Evolutionary conservation across 2,888 invertebrate species (phyloP), one percentile per base, ranked within the genome.

Genomic region (Pachymerium ferrugineum): DNA sequence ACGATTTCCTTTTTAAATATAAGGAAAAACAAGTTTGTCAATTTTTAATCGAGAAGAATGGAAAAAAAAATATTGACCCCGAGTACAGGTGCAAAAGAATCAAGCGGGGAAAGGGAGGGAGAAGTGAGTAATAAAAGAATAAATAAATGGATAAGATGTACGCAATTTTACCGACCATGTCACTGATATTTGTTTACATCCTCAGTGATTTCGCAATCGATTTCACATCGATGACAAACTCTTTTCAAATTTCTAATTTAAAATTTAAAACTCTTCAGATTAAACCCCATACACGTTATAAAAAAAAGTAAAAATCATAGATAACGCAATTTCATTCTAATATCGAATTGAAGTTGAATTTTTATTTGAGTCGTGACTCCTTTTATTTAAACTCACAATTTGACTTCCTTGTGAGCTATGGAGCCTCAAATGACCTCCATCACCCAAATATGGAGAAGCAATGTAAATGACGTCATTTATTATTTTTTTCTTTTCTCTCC

Each of bases 341-440:
- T 62, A 62, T 62, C 62, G 62, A 62, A 62, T 62, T 62, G 28
- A 62, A 22, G 14, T 28, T 12, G 12, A 22, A 25, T 54, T 54
- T 25, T 62, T 62, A 14, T 62, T 62, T 28, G n/a, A n/a, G n/a
- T n/a, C n/a, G n/a, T n/a, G n/a, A n/a, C n/a, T n/a, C 22, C 22
- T 42, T 14, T 8, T 4, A 19, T 54, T 10, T 16, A 28, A 3
- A 28, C 62, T 62, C n/a, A 25, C 62, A 62, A 62, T 62, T n/a
- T 25, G 62, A 62, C 62, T 62, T 62, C 62, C 62, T 62, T 62
- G 62, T 62, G 62, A 62, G 62, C 62, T 62, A 62, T 62, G 62
- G 28, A 62, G 62, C 25, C 62, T 62, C 62, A 25, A 62, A 25
- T 62, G 62, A 62, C 62, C 62, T 62, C 62, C 62, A 62, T 62